phyloP scores from a whole-genome alignment of 2,797 vertebrate species.

The Gouania willdenowi region DNA sequence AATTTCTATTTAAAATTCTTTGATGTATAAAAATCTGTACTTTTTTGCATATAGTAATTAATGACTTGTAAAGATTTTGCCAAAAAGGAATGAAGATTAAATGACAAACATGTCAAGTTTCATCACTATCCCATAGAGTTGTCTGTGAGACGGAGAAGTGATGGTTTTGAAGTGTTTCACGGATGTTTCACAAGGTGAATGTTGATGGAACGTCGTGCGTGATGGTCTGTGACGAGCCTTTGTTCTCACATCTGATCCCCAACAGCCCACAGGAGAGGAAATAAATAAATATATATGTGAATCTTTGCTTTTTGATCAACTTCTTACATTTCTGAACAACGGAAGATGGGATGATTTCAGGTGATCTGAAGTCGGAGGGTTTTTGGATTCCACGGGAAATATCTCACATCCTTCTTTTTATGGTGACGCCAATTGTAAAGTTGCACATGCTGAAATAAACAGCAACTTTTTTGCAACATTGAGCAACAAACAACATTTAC shows the following conservation, averaged over 20 bases:
- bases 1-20: too few species aligned
- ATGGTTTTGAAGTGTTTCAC: slow-evolving; percentile 37
- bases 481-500: too few species aligned
- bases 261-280: slow-evolving; percentile 48
- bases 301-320: slow-evolving; percentile 57
- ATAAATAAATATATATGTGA: too few species aligned
- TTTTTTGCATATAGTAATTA: too few species aligned
- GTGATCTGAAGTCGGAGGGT: slow-evolving; percentile 30
- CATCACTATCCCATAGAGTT: slow-evolving; percentile 2
- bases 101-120: neutral
- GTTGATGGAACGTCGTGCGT: slow-evolving; percentile 35
- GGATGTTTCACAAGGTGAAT: slow-evolving; percentile 40
- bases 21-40: too few species aligned
- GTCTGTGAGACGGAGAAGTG: slow-evolving; percentile 6
- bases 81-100: slow-evolving; percentile 1
- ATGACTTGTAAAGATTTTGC: too few species aligned
- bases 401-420: too few species aligned
- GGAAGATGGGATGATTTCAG: slow-evolving; percentile 47
- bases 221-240: slow-evolving; percentile 62
- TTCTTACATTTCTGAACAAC: slow-evolving; percentile 59
- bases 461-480: too few species aligned
- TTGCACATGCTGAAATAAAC: too few species aligned
- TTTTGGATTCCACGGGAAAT: too few species aligned
- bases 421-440: too few species aligned
- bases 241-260: slow-evolving; percentile 60